Percentiles rank a stretch among this genome's conserved stretches.
phyloP scores from a whole-genome alignment of 2,113 vertebrate genomes.

The Cyanocitta stelleri region DNA sequence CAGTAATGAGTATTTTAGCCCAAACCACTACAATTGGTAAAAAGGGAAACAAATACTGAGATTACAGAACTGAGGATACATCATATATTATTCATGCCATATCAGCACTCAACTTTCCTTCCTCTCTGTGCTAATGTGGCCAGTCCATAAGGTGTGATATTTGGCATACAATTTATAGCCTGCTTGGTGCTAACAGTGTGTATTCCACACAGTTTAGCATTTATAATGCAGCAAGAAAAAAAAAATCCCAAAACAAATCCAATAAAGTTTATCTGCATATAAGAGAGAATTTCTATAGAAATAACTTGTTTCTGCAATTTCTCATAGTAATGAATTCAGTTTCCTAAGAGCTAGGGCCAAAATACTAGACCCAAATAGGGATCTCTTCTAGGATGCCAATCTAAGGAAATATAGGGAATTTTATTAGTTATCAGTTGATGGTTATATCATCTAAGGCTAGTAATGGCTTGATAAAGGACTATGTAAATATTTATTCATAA shows the following conservation, averaged over 20 bases:
- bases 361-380: neutral
- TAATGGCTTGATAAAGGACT: neutral
- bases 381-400: neutral
- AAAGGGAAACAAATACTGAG: neutral
- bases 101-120: neutral
- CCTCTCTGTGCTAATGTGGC: neutral
- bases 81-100: neutral
- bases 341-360: neutral
- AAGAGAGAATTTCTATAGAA: neutral
- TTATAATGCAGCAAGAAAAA: neutral
- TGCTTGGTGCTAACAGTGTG: neutral
- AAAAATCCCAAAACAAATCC: neutral
- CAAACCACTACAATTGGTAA: too few relatives aligned
- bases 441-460: neutral
- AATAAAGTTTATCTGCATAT: neutral
- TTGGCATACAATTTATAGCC: neutral
- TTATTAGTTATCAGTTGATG: neutral
- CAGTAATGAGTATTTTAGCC: too few relatives aligned
- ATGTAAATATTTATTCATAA: neutral
- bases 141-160: neutral
- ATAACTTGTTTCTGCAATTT: neutral
- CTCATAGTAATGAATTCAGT: neutral
- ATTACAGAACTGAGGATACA: neutral
- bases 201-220: neutral
- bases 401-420: neutral